These are phyloP conservation scores for Martes flavigula DNA, from an alignment of 2,797 vertebrate genomes.

Conservation along the genomic window DNA sequence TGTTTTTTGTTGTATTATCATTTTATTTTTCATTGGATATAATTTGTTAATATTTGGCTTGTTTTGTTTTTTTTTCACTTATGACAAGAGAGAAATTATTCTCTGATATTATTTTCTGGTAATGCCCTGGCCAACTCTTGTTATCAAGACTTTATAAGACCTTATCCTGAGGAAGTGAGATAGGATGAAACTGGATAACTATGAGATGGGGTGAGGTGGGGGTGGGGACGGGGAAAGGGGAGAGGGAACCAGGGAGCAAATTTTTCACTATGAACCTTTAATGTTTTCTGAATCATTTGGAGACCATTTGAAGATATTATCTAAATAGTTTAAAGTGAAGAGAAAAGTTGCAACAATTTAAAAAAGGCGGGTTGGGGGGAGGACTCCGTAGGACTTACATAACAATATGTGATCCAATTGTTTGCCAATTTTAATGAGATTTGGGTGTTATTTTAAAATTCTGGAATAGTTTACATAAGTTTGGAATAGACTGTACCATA, in stretches of 20 bases:
- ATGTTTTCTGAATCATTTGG: not conserved
- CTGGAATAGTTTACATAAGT: not conserved
- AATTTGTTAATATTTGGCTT: not conserved
- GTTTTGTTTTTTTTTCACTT: too few relatives aligned
- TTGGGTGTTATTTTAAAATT: not conserved
- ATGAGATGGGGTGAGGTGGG: not conserved
- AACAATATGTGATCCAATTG: not conserved
- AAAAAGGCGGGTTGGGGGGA: not conserved
- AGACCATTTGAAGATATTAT: not conserved
- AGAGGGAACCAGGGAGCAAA: not conserved
- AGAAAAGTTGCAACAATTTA: not conserved
- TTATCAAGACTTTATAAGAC: not conserved
- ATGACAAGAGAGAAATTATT: not conserved
- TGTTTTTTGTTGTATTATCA: not conserved
- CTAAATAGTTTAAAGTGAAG: not conserved
- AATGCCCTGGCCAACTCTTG: not conserved
- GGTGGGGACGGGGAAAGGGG: rapidly evolving
- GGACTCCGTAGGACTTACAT: not conserved
- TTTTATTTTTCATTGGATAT: not conserved
- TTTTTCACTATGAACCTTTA: not conserved
- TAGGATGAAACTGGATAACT: not conserved
- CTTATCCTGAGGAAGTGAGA: not conserved
- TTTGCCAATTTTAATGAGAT: not conserved
- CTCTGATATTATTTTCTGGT: not conserved
- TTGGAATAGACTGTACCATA: not conserved